Conservation (phyloP, 2,113 vertebrate genomes). For the Cariama cristata region DNA sequence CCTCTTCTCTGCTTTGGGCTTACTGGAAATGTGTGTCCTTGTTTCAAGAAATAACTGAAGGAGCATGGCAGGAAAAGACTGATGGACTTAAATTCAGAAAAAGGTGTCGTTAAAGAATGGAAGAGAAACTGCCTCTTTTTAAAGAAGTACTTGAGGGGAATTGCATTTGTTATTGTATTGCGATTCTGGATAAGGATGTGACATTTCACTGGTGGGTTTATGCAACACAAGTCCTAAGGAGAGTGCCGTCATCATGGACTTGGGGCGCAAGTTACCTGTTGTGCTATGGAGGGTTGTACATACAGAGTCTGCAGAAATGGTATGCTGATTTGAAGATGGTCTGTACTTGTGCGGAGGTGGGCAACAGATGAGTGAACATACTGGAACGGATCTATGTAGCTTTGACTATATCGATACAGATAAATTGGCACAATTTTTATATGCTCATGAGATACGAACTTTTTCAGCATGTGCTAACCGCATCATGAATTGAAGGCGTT, state of each 20-base stretch:
- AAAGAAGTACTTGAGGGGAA: neutral
- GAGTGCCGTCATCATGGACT: rapidly evolving
- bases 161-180: neutral
- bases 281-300: neutral
- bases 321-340: neutral
- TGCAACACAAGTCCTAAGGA: neutral
- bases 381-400: neutral
- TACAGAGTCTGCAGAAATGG: neutral
- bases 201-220: neutral
- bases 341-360: neutral
- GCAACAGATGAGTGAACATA: neutral
- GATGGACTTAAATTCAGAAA: neutral
- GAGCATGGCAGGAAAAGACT: neutral
- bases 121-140: neutral
- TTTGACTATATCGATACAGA: neutral
- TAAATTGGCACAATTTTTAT: neutral
- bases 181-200: neutral
- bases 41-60: neutral
- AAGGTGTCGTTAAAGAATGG: neutral
- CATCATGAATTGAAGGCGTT: neutral
- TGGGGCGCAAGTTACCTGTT: rapidly evolving
- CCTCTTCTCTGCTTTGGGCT: neutral
- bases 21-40: neutral
- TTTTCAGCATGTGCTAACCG: neutral
- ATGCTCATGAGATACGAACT: neutral